Base-by-base conservation (phyloP, 2,888 invertebrate species). In the Morinoia aosen region DNA sequence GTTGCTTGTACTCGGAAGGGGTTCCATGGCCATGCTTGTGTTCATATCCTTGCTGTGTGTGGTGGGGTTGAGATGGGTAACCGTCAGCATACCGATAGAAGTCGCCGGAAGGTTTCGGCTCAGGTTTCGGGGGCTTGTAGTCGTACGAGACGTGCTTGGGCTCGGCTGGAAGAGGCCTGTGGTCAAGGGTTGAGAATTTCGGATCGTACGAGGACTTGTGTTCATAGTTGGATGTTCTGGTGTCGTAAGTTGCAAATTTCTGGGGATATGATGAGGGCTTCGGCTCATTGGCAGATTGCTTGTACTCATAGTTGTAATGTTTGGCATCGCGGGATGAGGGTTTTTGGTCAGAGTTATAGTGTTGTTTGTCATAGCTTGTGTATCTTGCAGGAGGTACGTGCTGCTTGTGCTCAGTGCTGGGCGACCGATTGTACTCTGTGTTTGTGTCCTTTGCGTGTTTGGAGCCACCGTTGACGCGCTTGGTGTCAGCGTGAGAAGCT, bases 131-230 rank as follows among this genome's bases (percentile, higher is more conserved):
- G 12, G 95, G 95, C 48, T 95, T 95, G 95, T 95, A 95, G 40
- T 95, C 95, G 95, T 95, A 95, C n/a, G 95, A 64, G 56, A 95
- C 95, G 56, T 95, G 95, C 95, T 95, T 95, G 64, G 95, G 95
- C 57, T 95, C 95, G 58, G 58, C 61, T 57, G 95, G 95, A 11
- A 64, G 58, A 64, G 95, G 95, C 57, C 93, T 56, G 95, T 95
- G 64, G 40, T 95, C 95, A 5, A 95, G 95, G 19, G 95, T 95
- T 58, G 95, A 95, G 56, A 64, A 95, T 76, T 95, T 95, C 8
- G 39, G 95, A 40, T 95, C 61, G 40, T 95, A 64, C 16, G 40
- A n/a, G 39, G 95, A n/a, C 33, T 95, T 95, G 19, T 61, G 61
- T 39, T 95, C 95, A 48, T 76, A 64, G 95, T 40, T 64, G 64